Evolutionary conservation across 2,797 vertebrate species (phyloP).

Genomic region (Coregonus suidteri): DNA sequence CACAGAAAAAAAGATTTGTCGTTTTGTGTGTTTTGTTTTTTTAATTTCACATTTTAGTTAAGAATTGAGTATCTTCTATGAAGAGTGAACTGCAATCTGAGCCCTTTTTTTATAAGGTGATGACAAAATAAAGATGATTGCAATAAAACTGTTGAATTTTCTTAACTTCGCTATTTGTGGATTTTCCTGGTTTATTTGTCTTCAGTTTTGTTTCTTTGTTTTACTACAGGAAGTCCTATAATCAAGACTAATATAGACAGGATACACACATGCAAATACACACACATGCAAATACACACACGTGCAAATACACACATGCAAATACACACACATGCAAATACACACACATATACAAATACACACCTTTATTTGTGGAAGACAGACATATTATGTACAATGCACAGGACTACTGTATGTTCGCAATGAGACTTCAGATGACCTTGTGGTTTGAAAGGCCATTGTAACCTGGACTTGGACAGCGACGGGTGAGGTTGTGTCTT

Average conservation of each 20-base stretch:
- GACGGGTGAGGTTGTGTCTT: too few relatives aligned
- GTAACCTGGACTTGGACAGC: constrained; percentile 49
- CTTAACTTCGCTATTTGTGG: neutral
- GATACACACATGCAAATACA: neutral
- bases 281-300: too few relatives aligned
- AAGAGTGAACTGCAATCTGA: constrained; percentile 76
- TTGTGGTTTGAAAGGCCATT: constrained; percentile 62
- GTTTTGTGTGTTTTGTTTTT: too few relatives aligned
- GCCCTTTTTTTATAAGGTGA: constrained; percentile 63
- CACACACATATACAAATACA: neutral
- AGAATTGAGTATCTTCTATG: constrained; percentile 16
- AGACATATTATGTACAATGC: constrained; percentile 17
- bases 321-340: neutral
- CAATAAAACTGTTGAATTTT: constrained; percentile 38
- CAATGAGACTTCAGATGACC: constrained; percentile 64
- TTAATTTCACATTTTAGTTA: too few relatives aligned
- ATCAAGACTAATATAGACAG: constrained; percentile 33
- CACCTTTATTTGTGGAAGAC: neutral
- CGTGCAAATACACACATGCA: too few relatives aligned
- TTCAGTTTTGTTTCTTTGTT: neutral
- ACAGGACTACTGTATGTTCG: constrained; percentile 38
- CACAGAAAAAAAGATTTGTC: too few relatives aligned
- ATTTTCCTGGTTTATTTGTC: neutral
- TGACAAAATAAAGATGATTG: constrained; percentile 68
- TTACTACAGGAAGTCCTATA: neutral